Conservation (phyloP, 2,113 vertebrate genomes). For the Bujurquina vittata region DNA sequence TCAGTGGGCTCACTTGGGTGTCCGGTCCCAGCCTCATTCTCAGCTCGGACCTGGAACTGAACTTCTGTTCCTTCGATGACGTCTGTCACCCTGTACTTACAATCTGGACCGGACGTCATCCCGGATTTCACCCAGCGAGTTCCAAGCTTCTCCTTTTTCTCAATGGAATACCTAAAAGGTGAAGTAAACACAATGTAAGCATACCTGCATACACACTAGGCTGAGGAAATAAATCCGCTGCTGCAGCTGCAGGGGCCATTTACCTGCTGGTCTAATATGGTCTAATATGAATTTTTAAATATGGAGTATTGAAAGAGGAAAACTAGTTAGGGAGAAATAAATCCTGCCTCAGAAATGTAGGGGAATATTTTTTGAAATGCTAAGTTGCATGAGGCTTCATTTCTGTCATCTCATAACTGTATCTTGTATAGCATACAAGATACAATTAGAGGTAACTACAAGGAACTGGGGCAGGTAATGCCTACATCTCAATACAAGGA, state of each 20-base stretch:
- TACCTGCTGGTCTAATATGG: too few species aligned
- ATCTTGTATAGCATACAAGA: neutral
- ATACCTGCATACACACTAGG: neutral
- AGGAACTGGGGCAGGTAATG: too few species aligned
- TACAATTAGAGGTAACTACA: neutral
- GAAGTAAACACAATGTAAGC: neutral
- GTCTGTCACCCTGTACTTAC: constrained; percentile 93
- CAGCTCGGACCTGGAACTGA: constrained; percentile 95
- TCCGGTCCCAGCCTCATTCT: constrained; percentile 96
- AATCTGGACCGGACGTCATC: constrained; percentile 93
- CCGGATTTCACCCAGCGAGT: constrained; percentile 98
- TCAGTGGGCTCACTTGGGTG: constrained; percentile 98
- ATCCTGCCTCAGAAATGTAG: neutral
- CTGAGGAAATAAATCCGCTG: neutral
- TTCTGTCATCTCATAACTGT: neutral
- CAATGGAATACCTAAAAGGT: constrained; percentile 87
- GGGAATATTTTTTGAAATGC: neutral
- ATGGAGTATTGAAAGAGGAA: too few species aligned
- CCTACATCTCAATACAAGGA: too few species aligned
- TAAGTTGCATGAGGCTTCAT: neutral
- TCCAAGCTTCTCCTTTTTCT: constrained; percentile 98
- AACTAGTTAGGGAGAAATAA: too few species aligned
- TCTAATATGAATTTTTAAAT: neutral
- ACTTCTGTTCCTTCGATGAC: constrained; percentile 98
- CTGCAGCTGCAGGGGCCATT: neutral